phyloP scores from a whole-genome alignment of 1,140 invertebrate genomes.

The Apis florea region DNA sequence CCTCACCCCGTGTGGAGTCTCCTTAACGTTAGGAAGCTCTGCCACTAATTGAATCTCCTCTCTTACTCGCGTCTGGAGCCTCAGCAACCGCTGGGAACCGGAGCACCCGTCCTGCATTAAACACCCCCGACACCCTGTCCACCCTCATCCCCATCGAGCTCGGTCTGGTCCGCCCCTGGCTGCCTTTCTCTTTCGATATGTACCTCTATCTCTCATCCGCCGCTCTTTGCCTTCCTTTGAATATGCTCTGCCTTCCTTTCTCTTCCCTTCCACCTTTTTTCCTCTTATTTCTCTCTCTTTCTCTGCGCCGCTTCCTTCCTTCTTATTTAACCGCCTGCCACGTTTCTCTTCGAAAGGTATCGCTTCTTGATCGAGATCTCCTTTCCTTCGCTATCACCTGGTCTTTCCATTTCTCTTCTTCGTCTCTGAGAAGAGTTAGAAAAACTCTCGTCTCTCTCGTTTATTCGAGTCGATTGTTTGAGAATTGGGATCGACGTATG shows the following conservation, averaged over 20 bases:
- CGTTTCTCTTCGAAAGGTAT: not conserved
- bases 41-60: conserved; percentile 79
- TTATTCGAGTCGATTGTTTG: no score
- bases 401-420: not conserved
- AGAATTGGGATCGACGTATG: no score
- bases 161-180: conserved; percentile 73
- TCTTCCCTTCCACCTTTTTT: not conserved
- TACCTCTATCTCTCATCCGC: conserved; percentile 38
- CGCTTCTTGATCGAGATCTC: no score
- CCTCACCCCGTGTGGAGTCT: conserved; percentile 73
- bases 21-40: conserved; percentile 79
- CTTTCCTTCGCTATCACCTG: not conserved
- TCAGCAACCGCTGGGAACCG: conserved; percentile 78
- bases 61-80: conserved; percentile 78
- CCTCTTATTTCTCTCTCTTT: not conserved
- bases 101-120: conserved; percentile 79
- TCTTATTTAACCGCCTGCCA: not conserved
- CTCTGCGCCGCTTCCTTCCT: conserved; percentile 40
- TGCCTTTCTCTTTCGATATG: conserved; percentile 46
- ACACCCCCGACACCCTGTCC: conserved; percentile 77
- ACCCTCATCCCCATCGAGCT: conserved; percentile 76
- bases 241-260: conserved; percentile 38
- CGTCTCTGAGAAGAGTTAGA: no score
- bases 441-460: no score
- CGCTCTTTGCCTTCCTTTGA: conserved; percentile 36